A percentile compares a stretch with the other conserved stretches of the same genome.
Conservation (phyloP, 1,140 invertebrate genomes). For the Drosophila novamexicana region DNA sequence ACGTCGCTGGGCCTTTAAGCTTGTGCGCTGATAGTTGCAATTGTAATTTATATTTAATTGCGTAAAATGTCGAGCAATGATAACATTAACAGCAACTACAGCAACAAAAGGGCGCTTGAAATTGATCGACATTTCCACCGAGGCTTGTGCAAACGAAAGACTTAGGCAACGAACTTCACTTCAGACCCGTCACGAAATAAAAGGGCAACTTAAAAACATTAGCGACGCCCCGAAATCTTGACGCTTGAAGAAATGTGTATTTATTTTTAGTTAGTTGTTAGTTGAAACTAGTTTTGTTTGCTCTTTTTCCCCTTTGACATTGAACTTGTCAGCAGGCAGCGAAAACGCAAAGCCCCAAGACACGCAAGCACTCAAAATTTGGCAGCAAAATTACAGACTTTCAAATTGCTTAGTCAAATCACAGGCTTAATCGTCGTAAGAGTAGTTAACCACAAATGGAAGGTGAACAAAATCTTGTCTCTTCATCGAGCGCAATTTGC, state of each 20-base stretch:
- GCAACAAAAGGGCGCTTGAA: constrained; percentile 37
- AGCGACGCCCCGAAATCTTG: constrained; percentile 32
- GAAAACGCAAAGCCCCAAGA: constrained; percentile 11
- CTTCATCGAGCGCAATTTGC: constrained; percentile 40
- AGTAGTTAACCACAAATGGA: constrained; percentile 32
- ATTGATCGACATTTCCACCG: constrained; percentile 61
- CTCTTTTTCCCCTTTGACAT: constrained; percentile 72
- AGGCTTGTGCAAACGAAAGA: constrained; percentile 61
- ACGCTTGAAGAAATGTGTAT: constrained; percentile 24
- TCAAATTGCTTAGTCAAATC: constrained; percentile 31
- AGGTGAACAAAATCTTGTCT: constrained; percentile 19
- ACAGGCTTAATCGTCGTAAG: constrained; percentile 27
- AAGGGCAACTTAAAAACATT: constrained; percentile 4
- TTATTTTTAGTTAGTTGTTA: constrained; percentile 23
- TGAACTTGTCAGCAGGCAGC: constrained; percentile 66
- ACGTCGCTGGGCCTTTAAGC: constrained; percentile 51
- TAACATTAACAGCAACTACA: constrained; percentile 17
- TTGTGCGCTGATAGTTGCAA: constrained; percentile 50
- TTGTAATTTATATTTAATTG: constrained; percentile 69
- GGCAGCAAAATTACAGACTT: constrained; percentile 26
- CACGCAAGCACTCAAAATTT: constrained; percentile 29
- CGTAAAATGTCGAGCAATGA: constrained; percentile 53
- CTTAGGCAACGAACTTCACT: constrained; percentile 70
- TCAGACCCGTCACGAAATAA: constrained; percentile 1
- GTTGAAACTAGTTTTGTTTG: constrained; percentile 1